Evolutionary conservation across 2,113 vertebrate species (phyloP), one percentile per base, ranked within the genome.

Genomic region (Gopherus evgoodei): DNA sequence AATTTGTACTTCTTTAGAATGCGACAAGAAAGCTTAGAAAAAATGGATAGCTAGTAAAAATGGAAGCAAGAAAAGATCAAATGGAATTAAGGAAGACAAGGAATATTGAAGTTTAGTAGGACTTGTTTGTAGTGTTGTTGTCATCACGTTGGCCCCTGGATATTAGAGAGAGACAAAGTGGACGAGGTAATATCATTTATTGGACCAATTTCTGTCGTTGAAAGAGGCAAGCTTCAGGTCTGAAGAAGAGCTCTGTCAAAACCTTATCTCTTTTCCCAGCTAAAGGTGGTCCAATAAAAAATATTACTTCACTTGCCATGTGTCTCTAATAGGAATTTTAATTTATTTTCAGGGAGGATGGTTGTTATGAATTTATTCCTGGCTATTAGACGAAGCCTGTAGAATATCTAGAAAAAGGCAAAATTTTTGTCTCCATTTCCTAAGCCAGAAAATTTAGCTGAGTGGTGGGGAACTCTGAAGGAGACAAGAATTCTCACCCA

Each of bases 1-100:
- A 84, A 65, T 75, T 42, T 0, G 1, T 3, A 4, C 25, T 5
- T 57, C 6, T 53, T 49, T n/a, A 53, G 16, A 81, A 65, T 25
- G 35, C 90, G 79, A 38, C 35, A 84, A 83, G 1, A 25, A 79
- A 2, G 4, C 47, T 85, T 81, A 83, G 62, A n/a, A 19, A 53
- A 5, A 47, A 82, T 53, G 31, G 22, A 22, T 72, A 65, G 25
- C 10, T 21, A 25, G 47, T 52, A 78, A 38, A 84, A 86, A 49
- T 57, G 19, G 78, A 13, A 21, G 5, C 47, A 35, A 16, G 35
- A 69, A 59, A 83, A 79, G 88, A 88, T 29, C 62, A n/a, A n/a
- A 42, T 57, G 12, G 21, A 56, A 3, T 62, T 50, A 81, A 86
- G 16, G 38, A 81, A 65, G 81, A 27, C 1, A 38, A 38, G 17